Evolutionary conservation across 2,113 vertebrate genomes (phyloP), one percentile per base, ranked within the genome.

Genomic region (Ammospiza caudacuta): DNA sequence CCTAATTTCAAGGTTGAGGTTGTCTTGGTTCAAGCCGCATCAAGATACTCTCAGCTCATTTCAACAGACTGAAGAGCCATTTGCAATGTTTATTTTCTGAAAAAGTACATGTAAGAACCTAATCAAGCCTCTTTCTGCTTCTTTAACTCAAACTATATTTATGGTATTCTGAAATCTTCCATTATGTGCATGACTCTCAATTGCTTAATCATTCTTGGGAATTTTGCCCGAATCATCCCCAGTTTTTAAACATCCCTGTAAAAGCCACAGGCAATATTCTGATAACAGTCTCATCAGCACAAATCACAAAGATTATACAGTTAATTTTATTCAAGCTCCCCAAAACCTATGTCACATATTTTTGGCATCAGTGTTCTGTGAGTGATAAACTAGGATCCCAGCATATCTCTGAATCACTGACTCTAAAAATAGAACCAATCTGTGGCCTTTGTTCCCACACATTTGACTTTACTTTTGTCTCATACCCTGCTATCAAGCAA

Each of bases 391-490:
- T 54, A 90, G 18, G 55, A 92, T 31, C 11, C 43, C 46, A 55
- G 81, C 29, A 49, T 41, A 43, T 33, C 24, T 74, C 55, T 94
- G 72, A 96, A 86, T 83, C 64, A 90, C 24, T 70, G 33, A 31
- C 24, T 80, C 63, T 76, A 83, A 86, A 92, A 91, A 83, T 59
- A 89, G 80, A 88, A 87, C 17, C 49, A 75, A 55, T 83, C 57
- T 90, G 31, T 80, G 63, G 64, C 61, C 68, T 94, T 90, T 95
- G 29, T 88, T 93, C 72, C 75, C 72, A 83, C 44, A 66, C 28
- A 33, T 92, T 79, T 94, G 69, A 87, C 69, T 95, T 92, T 46
- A 84, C 69, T 87, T 94, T 91, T 92, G 90, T 67, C 75, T 80
- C 57, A 88, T 22, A 78, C 16, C 9, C 66, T n/a, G 28, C 63